Percentiles rank a stretch among this genome's conserved stretches.
Conservation (phyloP, 1,140 invertebrate species). For the Cryptotermes secundus region DNA sequence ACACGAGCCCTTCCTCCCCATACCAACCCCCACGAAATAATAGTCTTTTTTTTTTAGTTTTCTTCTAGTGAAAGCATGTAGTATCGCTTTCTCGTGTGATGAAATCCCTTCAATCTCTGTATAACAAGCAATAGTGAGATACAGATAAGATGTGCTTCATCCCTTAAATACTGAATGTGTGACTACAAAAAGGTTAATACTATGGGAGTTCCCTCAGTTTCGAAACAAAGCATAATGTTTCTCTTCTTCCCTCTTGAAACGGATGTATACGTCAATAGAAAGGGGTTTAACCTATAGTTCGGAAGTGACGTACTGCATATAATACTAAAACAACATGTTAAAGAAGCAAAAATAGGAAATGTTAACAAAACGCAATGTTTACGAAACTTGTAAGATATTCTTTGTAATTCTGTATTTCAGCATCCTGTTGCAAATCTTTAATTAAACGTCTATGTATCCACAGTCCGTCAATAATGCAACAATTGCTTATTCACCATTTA, state of each 20-base stretch:
- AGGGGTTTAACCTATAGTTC: background rate
- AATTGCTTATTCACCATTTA: too few relatives aligned
- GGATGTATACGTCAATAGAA: background rate
- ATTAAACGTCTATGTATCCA: too few relatives aligned
- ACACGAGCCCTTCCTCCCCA: background rate
- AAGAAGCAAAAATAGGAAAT: background rate
- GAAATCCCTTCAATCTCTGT: background rate
- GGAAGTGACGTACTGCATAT: background rate
- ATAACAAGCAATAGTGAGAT: background rate
- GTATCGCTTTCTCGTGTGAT: constrained; percentile 6
- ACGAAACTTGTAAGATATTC: too few relatives aligned
- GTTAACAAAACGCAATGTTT: background rate
- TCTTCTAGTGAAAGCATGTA: background rate
- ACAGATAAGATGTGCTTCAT: background rate
- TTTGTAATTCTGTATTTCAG: too few relatives aligned
- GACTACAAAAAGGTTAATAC: background rate
- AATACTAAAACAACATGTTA: background rate
- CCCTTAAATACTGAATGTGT: background rate
- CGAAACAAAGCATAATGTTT: background rate
- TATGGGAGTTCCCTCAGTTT: background rate
- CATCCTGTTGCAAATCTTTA: too few relatives aligned
- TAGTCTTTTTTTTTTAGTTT: background rate
- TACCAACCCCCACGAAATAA: background rate
- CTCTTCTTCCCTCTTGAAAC: background rate
- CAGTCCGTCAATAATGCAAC: too few relatives aligned